Percentiles rank a stretch among this genome's conserved stretches.
Evolutionary conservation across 1,140 invertebrate species (phyloP).

Genomic region (Kradibia gibbosae): DNA sequence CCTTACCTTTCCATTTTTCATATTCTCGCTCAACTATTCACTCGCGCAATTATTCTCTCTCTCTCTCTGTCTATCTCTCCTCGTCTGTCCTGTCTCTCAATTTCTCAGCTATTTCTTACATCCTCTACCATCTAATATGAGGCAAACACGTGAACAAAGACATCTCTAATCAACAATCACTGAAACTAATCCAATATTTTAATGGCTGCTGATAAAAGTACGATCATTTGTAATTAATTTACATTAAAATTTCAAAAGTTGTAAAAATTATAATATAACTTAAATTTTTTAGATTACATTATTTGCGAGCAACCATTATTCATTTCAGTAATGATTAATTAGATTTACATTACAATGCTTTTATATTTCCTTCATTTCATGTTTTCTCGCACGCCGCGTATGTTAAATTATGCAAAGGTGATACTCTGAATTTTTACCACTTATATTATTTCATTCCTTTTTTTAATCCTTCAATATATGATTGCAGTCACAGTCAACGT

Average conservation of each 20-base stretch:
- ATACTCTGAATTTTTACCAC: constrained; percentile 38
- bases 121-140: constrained; percentile 14
- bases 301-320: constrained; percentile 6
- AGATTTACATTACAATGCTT: constrained; percentile 26
- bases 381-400: constrained; percentile 46
- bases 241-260: neutral
- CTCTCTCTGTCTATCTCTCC: neutral
- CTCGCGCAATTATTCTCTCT: constrained; percentile 6
- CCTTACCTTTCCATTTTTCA: neutral
- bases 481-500: constrained; percentile 72
- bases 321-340: neutral
- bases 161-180: constrained; percentile 11
- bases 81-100: neutral
- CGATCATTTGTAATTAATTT: neutral
- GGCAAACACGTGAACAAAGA: constrained; percentile 42
- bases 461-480: constrained; percentile 57
- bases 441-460: constrained; percentile 23
- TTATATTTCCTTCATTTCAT: constrained; percentile 5
- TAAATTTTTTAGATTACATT: neutral
- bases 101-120: neutral
- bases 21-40: neutral
- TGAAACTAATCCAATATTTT: constrained; percentile 13
- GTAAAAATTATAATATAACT: neutral
- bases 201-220: neutral
- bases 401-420: constrained; percentile 44